Base-by-base conservation (phyloP, 92 coral and sea anemone genomes). In the Bergia puertoricense region DNA sequence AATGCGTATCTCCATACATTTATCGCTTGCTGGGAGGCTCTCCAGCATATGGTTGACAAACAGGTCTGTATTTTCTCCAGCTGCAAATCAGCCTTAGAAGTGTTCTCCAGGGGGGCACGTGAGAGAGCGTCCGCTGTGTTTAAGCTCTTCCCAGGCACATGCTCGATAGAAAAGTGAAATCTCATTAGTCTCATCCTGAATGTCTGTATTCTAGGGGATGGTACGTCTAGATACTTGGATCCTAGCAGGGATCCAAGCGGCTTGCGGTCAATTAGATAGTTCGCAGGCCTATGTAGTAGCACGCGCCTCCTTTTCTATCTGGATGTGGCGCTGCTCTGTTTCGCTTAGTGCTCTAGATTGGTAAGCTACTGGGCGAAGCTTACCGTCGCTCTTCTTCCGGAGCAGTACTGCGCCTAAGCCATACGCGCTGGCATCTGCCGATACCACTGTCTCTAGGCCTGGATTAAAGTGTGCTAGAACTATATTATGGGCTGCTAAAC, bases 341-440 rank as follows among this genome's bases (percentile, higher is more conserved):
- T 75, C 62, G 18, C 77, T 71, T 51, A 90, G 40, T 13, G 90
- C 83, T 74, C 92, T 86, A 41, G 90, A 90, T 38, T 78, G 66
- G 66, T 90, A 90, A 14, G 88, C 91, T n/a, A 90, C 92, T 46
- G 90, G 92, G 62, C 88, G 89, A 41, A 79, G 81, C 62, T 86
- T 56, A 62, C 88, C 77, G 51, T 90, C 81, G 3, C 23, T 54
- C 76, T 90, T 90, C 76, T 45, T 75, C 80, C 74, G 90, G 42
- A 77, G 50, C 89, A 89, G 78, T 14, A 85, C 89, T 73, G 91
- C 91, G 8, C 90, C 91, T 59, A 89, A 85, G 81, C 91, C 91
- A 85, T 86, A 85, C 38, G 88, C 74, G 40, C 88, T 80, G 50
- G 85, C 91, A 85, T 89, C 89, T 45, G 91, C 82, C 23, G 69